Evolutionary conservation across 2,888 invertebrate genomes (phyloP).

Genomic region (Drosophila longiperda): DNA sequence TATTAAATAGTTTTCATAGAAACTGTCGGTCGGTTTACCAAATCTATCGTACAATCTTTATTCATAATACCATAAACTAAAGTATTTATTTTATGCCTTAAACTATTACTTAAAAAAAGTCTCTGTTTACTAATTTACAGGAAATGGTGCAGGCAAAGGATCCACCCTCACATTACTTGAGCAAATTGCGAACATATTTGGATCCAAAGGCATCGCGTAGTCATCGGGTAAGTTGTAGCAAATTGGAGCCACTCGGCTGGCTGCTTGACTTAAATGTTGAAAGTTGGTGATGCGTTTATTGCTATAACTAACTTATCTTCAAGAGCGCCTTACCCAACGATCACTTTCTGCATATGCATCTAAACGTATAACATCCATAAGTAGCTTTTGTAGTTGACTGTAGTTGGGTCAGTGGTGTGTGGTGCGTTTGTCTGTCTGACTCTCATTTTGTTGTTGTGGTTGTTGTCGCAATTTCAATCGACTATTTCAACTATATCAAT

Average conservation of each 20-base stretch:
- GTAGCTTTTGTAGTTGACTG: slow-evolving; percentile 21
- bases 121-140: slow-evolving; percentile 86
- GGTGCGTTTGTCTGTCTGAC: slow-evolving; percentile 49
- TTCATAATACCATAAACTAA: not conserved
- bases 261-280: slow-evolving; percentile 19
- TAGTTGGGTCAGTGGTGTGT: slow-evolving; percentile 34
- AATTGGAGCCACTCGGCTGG: slow-evolving; percentile 4
- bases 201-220: slow-evolving; percentile 98
- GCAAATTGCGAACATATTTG: slow-evolving; percentile 96
- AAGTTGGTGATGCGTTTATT: slow-evolving; percentile 42
- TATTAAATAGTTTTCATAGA: not conserved
- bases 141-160: slow-evolving; percentile 99
- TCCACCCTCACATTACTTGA: slow-evolving; percentile 97
- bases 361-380: slow-evolving; percentile 18
- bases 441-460: slow-evolving; percentile 13
- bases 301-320: slow-evolving; percentile 24
- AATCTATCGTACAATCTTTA: not conserved
- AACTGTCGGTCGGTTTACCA: not conserved
- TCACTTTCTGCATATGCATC: slow-evolving; percentile 27
- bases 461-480: slow-evolving; percentile 1
- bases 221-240: slow-evolving; percentile 91
- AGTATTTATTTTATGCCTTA: not conserved
- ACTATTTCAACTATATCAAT: slow-evolving; percentile 8
- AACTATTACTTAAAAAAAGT: slow-evolving; percentile 1
- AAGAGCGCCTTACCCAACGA: slow-evolving; percentile 8